Evolutionary conservation across 2,113 vertebrate genomes (phyloP).

Genomic region (Paralichthys olivaceus): DNA sequence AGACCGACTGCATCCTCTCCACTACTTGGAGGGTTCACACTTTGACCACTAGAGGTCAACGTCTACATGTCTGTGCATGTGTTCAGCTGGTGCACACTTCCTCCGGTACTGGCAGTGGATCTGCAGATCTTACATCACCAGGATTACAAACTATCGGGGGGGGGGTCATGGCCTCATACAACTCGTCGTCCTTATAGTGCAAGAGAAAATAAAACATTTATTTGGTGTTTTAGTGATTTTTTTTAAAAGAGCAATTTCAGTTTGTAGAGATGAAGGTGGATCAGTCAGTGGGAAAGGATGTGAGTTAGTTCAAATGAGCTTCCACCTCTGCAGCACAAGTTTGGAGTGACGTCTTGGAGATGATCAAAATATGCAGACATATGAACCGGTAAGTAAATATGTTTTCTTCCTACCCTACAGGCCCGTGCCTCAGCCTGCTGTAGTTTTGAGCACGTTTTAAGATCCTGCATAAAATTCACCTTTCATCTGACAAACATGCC

Average conservation of each 20-base stretch:
- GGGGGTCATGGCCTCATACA: not conserved
- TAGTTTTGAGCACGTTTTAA: slow-evolving; percentile 8
- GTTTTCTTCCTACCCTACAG: not conserved
- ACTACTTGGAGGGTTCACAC: slow-evolving; percentile 3
- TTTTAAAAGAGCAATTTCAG: not conserved
- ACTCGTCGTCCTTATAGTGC: not conserved
- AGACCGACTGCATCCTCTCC: not conserved
- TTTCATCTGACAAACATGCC: slow-evolving; percentile 35
- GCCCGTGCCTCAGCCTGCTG: not conserved
- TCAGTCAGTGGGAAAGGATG: not conserved
- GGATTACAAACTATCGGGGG: slow-evolving; percentile 8
- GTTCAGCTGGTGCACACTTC: not conserved
- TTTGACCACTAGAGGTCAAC: slow-evolving; percentile 62
- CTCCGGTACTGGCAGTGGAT: not conserved
- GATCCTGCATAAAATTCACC: not conserved
- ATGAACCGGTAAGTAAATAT: slow-evolving; percentile 3
- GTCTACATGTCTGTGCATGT: slow-evolving; percentile 14
- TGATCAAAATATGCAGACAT: not conserved
- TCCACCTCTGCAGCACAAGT: not conserved
- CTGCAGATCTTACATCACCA: slow-evolving; percentile 21
- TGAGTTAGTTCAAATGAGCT: not conserved
- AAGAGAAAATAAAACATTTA: not conserved
- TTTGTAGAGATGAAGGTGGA: not conserved
- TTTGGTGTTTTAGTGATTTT: not conserved
- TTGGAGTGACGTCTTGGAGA: not conserved